Percentiles rank a stretch among this genome's conserved stretches.
Evolutionary conservation across 2,888 invertebrate genomes (phyloP).

Genomic region (Dorcus hopei): DNA sequence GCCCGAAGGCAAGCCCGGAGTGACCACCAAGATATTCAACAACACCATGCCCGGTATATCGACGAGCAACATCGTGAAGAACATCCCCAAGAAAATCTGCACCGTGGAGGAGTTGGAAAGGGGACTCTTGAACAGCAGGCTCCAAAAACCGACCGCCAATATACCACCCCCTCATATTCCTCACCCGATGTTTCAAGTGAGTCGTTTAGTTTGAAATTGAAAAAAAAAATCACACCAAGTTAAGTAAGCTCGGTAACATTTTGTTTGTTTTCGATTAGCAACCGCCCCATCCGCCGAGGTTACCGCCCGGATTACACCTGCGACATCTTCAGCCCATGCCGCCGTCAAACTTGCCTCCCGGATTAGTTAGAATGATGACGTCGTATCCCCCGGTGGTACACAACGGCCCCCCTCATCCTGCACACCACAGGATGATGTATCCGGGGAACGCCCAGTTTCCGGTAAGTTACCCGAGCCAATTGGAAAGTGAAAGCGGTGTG

Average conservation of each 20-base stretch:
- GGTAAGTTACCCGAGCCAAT: constrained; percentile 9
- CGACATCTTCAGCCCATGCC: constrained; percentile 31
- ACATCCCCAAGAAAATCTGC: constrained; percentile 59
- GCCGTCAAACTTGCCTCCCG: constrained; percentile 34
- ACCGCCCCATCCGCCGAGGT: constrained; percentile 32
- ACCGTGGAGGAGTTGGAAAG: constrained; percentile 73
- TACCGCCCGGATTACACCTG: constrained; percentile 48
- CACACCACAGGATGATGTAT: constrained; percentile 23
- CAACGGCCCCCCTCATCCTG: constrained; percentile 22
- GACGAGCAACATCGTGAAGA: constrained; percentile 6
- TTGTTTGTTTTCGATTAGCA: too few relatives aligned
- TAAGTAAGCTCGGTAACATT: too few relatives aligned
- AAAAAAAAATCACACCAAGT: too few relatives aligned
- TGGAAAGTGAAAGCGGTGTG: neutral
- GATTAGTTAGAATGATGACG: constrained; percentile 34
- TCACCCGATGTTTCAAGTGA: constrained; percentile 34
- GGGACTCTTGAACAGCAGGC: constrained; percentile 51
- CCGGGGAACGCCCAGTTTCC: constrained; percentile 29
- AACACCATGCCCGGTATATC: neutral
- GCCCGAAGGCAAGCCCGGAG: neutral
- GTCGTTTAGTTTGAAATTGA: neutral
- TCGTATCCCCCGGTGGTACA: constrained; percentile 24
- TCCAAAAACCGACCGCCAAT: constrained; percentile 6
- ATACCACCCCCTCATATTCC: constrained; percentile 32
- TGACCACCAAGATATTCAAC: neutral